These are phyloP conservation scores for Varanus komodoensis DNA, from an alignment of 2,113 vertebrate genomes.

Conservation along the genomic window DNA sequence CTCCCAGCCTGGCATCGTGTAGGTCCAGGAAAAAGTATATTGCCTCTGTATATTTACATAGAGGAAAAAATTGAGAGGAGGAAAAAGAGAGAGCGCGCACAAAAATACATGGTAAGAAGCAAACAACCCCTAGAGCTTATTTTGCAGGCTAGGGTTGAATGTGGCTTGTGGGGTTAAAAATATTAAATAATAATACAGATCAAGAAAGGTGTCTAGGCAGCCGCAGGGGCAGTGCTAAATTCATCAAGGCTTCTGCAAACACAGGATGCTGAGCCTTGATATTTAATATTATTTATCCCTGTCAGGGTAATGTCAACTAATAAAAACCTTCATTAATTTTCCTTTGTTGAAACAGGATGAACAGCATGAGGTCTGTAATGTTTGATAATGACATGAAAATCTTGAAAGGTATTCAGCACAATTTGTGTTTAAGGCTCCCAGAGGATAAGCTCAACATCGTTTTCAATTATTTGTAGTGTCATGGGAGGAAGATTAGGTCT, in stretches of 20 bases:
- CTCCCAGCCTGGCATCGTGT: neutral
- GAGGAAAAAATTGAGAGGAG: neutral
- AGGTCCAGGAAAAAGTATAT: neutral
- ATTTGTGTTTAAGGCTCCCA: conserved; percentile 21
- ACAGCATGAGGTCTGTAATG: conserved; percentile 3
- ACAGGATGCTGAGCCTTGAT: neutral
- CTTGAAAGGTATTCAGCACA: conserved; percentile 16
- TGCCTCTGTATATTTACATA: neutral
- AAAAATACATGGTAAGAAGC: neutral
- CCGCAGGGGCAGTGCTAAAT: neutral
- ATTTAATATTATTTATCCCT: conserved; percentile 5
- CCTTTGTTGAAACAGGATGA: conserved; percentile 25
- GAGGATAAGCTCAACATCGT: conserved; percentile 16
- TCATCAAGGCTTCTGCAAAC: conserved; percentile 17
- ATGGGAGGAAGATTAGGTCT: conserved; percentile 34
- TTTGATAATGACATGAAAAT: conserved; percentile 38
- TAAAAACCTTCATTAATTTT: neutral
- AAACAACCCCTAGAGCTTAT: too few species aligned
- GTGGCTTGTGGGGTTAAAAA: neutral
- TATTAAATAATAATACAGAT: neutral
- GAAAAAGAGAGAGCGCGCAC: too few species aligned
- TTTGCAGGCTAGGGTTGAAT: too few species aligned
- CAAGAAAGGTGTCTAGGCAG: neutral
- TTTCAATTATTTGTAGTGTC: conserved; percentile 52
- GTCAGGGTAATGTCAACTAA: neutral